Conservation (phyloP, 2,113 vertebrate genomes). For the Anoura caudifer region DNA sequence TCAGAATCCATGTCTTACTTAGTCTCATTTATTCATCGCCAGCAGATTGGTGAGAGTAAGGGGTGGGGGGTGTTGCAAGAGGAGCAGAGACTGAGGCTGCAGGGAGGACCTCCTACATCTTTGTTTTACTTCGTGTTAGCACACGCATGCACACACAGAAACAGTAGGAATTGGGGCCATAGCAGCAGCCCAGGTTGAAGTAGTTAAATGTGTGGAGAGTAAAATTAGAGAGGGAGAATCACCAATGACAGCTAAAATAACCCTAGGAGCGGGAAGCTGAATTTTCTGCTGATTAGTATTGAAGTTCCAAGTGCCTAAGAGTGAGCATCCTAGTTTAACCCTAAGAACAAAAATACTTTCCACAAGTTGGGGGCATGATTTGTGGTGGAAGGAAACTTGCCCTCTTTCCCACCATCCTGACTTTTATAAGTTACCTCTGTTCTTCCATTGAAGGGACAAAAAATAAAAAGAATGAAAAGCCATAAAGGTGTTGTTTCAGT, state of each 20-base stretch:
- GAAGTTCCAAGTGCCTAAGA: neutral
- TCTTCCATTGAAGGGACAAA: neutral
- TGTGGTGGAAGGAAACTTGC: neutral
- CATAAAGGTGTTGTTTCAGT: slow-evolving; percentile 83
- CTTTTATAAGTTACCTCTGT: neutral
- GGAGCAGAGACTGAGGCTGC: neutral
- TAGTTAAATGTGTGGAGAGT: neutral
- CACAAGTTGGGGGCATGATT: neutral
- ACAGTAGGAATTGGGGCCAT: neutral
- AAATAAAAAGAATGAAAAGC: neutral
- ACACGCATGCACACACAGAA: neutral
- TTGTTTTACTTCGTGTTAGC: neutral
- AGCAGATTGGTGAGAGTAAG: neutral
- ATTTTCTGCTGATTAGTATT: neutral
- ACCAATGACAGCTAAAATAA: neutral
- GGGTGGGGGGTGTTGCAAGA: neutral
- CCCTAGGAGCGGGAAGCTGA: neutral
- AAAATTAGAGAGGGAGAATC: neutral
- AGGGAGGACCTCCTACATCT: fast-evolving
- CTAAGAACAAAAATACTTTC: neutral
- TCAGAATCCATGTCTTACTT: neutral
- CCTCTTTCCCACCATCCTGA: neutral
- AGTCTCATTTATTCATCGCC: neutral
- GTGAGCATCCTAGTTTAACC: neutral
- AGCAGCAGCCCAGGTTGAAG: neutral